These are phyloP conservation scores for Muntiacus muntjak DNA, from an alignment of 2,113 vertebrate genomes.

Conservation along the genomic window DNA sequence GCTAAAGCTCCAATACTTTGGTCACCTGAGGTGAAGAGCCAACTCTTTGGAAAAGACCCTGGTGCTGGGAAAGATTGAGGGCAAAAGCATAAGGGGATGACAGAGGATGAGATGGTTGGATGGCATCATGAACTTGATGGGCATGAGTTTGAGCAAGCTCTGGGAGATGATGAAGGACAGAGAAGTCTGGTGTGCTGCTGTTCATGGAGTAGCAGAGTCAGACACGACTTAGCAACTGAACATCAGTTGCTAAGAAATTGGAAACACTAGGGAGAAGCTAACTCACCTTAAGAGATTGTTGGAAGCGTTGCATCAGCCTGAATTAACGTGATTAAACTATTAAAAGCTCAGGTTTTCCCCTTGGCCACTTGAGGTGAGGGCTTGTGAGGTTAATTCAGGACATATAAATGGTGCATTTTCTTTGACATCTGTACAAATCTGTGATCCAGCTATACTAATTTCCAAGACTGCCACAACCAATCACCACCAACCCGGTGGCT, in stretches of 20 bases:
- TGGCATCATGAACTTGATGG: background rate
- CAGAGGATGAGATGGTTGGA: background rate
- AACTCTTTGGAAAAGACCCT: background rate
- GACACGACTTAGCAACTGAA: background rate
- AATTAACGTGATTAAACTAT: background rate
- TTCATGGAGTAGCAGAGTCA: background rate
- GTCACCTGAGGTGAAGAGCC: fast-evolving
- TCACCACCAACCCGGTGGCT: background rate
- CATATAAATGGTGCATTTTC: background rate
- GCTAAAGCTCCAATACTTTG: too few relatives aligned
- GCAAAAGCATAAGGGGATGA: background rate
- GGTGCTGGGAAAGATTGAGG: background rate
- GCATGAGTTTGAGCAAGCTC: background rate
- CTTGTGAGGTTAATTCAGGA: background rate
- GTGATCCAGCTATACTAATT: background rate
- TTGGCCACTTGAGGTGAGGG: background rate
- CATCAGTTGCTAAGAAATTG: background rate
- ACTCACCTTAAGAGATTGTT: background rate
- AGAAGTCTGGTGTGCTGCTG: background rate
- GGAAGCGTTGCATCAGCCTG: background rate
- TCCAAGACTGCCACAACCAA: background rate
- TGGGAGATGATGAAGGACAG: background rate
- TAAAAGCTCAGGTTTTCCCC: background rate
- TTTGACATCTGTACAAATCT: background rate
- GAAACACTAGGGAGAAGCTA: background rate